A percentile compares a stretch with the other conserved stretches of the same genome.
Evolutionary conservation across 2,888 invertebrate species (phyloP).

Genomic region (Beris chalybata): DNA sequence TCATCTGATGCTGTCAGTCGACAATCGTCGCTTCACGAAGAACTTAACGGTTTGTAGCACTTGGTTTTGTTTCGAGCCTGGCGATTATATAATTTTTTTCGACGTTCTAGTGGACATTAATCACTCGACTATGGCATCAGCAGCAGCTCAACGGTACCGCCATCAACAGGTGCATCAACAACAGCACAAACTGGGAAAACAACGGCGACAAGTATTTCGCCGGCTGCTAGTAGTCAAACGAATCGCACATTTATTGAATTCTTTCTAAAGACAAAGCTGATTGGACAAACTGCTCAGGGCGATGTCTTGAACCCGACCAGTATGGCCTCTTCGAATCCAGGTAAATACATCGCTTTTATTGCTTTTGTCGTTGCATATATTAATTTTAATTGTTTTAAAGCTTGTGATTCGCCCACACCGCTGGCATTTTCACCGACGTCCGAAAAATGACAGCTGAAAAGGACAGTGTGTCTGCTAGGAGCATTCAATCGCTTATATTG

Average conservation of each 20-base stretch:
- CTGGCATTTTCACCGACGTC: conserved; percentile 92
- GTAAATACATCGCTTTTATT: neutral
- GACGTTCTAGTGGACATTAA: neutral
- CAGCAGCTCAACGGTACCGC: neutral
- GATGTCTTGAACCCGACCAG: neutral
- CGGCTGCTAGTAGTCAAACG: conserved; percentile 57
- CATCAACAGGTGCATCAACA: conserved; percentile 16
- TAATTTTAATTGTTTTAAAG: too few species aligned
- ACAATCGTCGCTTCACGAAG: conserved; percentile 64
- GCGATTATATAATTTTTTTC: too few species aligned
- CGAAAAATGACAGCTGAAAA: conserved; percentile 94
- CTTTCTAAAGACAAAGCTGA: conserved; percentile 52
- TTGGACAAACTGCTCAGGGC: conserved; percentile 21
- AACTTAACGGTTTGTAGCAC: conserved; percentile 61
- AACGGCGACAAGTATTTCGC: conserved; percentile 66
- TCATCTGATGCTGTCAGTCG: conserved; percentile 52
- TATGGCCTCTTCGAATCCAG: conserved; percentile 1
- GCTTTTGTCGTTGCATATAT: too few species aligned
- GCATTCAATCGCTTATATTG: conserved; percentile 31
- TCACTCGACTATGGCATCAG: neutral
- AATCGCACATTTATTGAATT: conserved; percentile 65
- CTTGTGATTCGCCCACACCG: conserved; percentile 67
- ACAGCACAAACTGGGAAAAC: conserved; percentile 42
- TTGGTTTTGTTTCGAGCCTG: too few species aligned
- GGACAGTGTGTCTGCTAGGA: conserved; percentile 60